A percentile compares a stretch with the other conserved stretches of the same genome.
Conservation (phyloP, 2,113 vertebrate species). For the Cnemophilus loriae region DNA sequence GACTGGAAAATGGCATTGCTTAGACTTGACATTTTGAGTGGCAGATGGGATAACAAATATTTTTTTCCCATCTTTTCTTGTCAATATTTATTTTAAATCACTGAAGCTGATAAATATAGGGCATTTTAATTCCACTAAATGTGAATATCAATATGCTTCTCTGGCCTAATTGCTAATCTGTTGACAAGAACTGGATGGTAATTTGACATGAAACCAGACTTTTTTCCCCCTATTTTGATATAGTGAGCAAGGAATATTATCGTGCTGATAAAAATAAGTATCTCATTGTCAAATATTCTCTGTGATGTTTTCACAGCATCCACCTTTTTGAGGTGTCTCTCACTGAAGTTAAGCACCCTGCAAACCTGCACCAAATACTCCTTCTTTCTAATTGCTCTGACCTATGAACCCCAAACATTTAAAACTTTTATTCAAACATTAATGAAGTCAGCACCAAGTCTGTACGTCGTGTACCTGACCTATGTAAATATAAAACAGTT, state of each 20-base stretch:
- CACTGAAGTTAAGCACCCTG: not conserved
- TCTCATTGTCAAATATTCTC: not conserved
- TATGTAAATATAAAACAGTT: not conserved
- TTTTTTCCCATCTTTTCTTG: not conserved
- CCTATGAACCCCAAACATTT: not conserved
- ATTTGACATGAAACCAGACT: not conserved
- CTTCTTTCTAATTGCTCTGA: not conserved
- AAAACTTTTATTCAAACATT: not conserved
- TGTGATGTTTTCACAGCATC: not conserved
- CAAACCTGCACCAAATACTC: not conserved
- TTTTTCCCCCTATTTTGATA: not conserved
- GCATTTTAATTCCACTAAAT: not conserved
- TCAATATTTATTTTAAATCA: conserved; percentile 25
- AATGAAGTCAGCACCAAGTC: not conserved
- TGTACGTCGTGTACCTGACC: not conserved
- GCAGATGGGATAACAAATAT: conserved; percentile 26
- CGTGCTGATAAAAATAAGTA: not conserved
- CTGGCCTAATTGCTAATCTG: conserved; percentile 4
- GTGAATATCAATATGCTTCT: not conserved
- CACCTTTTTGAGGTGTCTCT: not conserved
- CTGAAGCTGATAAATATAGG: not conserved
- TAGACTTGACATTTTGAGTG: conserved; percentile 22
- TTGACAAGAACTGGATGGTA: conserved; percentile 17
- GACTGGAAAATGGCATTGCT: not conserved
- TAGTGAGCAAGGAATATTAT: not conserved